Evolutionary conservation across 2,797 vertebrate species (phyloP).

Genomic region (Ctenopoma multispine): DNA sequence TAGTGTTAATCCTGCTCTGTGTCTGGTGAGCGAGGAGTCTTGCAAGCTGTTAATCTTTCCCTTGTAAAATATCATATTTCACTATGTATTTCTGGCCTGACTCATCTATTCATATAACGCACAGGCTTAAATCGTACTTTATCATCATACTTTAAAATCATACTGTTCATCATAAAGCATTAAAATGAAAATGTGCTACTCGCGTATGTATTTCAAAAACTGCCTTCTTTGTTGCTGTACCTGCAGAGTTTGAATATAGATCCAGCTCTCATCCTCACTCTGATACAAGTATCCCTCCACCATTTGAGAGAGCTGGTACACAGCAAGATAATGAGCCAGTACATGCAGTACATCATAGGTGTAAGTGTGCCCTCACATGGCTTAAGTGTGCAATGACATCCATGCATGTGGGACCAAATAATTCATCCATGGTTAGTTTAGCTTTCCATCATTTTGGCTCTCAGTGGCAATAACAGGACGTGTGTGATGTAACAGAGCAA

Average conservation of each 20-base stretch:
- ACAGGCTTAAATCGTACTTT: background rate
- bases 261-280: constrained; percentile 39
- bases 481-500: constrained; percentile 47
- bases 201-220: constrained; percentile 11
- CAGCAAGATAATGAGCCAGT: constrained; percentile 16
- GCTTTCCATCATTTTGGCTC: constrained; percentile 49
- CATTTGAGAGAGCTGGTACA: constrained; percentile 57
- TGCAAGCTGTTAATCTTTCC: constrained; percentile 53
- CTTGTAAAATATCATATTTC: constrained; percentile 57
- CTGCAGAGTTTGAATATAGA: constrained; percentile 34
- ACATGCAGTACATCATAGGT: constrained; percentile 43
- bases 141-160: background rate
- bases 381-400: constrained; percentile 58
- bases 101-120: constrained; percentile 8
- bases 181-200: background rate
- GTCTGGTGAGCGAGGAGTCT: constrained; percentile 59
- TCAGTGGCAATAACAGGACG: constrained; percentile 34
- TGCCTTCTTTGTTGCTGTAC: constrained; percentile 10
- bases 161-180: background rate
- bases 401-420: background rate
- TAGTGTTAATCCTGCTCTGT: constrained; percentile 65
- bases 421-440: constrained; percentile 40
- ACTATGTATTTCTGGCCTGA: constrained; percentile 28
- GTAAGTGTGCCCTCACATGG: constrained; percentile 80
- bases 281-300: constrained; percentile 55